Evolutionary conservation across 1,140 invertebrate species (phyloP).

Genomic region (Phymorhynchus buccinoides): DNA sequence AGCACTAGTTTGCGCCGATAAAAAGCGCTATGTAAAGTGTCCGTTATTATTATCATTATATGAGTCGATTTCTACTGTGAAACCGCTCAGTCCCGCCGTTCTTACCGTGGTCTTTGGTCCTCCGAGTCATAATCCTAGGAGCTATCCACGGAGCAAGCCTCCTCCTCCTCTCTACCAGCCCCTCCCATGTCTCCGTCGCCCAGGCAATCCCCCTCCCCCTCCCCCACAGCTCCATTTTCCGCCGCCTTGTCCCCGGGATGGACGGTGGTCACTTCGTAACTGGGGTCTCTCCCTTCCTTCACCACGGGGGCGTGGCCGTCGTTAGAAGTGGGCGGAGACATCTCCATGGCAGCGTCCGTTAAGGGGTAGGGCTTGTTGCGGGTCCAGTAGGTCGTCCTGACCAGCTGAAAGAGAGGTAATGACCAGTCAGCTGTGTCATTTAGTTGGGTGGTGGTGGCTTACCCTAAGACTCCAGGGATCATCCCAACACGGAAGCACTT

Average conservation of each 20-base stretch:
- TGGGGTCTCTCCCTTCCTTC: background rate
- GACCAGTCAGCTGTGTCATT: too few relatives aligned
- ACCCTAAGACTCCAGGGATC: too few relatives aligned
- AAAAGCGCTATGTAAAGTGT: too few relatives aligned
- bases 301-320: background rate
- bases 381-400: slow-evolving; percentile 63
- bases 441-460: too few relatives aligned
- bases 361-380: slow-evolving; percentile 36
- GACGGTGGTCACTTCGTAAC: background rate
- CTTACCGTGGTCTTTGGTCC: background rate
- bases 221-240: too few relatives aligned
- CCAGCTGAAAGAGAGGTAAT: slow-evolving; percentile 39
- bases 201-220: background rate
- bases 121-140: background rate
- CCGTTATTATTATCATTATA: too few relatives aligned
- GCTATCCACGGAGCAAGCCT: background rate
- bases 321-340: background rate
- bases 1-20: too few relatives aligned
- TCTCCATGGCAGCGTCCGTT: background rate
- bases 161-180: too few relatives aligned
- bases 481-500: too few relatives aligned
- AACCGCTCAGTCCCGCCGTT: background rate
- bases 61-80: too few relatives aligned
- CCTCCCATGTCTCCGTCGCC: background rate
- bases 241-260: background rate